Percentiles rank a stretch among this genome's conserved stretches.
Conservation (phyloP, 2,797 vertebrate species). For the Sebastes paucispinis region DNA sequence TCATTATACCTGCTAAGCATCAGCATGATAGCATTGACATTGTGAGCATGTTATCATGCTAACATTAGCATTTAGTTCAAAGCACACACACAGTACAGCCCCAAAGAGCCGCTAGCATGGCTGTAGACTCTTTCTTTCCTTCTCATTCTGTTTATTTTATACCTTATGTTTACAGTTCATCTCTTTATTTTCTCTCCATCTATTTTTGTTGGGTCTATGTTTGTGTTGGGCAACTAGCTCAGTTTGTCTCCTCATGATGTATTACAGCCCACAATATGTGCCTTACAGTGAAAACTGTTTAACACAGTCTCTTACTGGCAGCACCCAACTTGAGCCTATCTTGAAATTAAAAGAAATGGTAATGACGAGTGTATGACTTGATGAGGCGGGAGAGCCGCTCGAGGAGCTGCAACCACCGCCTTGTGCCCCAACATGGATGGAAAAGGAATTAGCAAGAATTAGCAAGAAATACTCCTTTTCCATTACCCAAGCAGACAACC, state of each 20-base stretch:
- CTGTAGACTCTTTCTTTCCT: not conserved
- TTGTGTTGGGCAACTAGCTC: not conserved
- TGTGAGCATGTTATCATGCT: not conserved
- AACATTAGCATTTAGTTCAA: not conserved
- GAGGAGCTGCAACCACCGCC: constrained; percentile 25
- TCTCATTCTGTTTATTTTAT: not conserved
- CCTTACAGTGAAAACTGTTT: not conserved
- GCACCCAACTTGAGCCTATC: not conserved
- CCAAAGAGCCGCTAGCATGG: not conserved
- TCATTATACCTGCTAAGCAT: not conserved
- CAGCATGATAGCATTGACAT: not conserved
- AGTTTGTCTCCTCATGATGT: not conserved
- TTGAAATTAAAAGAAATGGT: constrained; percentile 28
- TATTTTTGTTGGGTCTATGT: not conserved
- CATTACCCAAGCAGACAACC: constrained; percentile 77
- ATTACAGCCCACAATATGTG: not conserved
- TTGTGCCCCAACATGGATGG: constrained; percentile 55
- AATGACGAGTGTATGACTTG: not conserved
- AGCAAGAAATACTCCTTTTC: constrained; percentile 72
- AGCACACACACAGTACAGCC: too few relatives aligned
- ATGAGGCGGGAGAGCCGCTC: constrained; percentile 4
- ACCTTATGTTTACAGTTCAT: not conserved
- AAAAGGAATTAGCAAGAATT: constrained; percentile 74
- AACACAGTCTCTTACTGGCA: not conserved
- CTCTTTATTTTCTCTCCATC: not conserved